Evolutionary conservation across 2,113 vertebrate species (phyloP).

Genomic region (Phaethornis superciliosus): DNA sequence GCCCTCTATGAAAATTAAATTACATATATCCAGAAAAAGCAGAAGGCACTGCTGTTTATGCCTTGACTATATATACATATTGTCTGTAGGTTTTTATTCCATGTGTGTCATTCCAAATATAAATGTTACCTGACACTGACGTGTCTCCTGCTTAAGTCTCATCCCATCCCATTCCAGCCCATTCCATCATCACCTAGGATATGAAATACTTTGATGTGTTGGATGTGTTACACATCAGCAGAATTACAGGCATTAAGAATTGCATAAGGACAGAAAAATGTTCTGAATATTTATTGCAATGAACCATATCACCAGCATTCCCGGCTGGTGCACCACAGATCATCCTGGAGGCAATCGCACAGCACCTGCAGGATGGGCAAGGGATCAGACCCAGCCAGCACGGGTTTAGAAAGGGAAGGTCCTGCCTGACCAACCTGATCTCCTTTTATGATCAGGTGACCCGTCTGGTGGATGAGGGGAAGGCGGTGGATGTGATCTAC

Average conservation of each 20-base stretch:
- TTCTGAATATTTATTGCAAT: background rate
- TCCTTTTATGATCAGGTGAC: no score
- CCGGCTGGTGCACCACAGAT: no score
- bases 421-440: no score
- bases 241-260: background rate
- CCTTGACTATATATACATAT: background rate
- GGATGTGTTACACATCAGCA: background rate
- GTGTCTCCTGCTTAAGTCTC: background rate
- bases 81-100: background rate
- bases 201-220: background rate
- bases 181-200: no score
- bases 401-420: no score
- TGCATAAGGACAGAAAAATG: background rate
- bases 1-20: background rate
- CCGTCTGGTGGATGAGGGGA: no score
- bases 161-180: background rate
- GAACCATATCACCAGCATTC: rapidly evolving
- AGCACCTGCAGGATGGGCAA: no score
- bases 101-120: background rate
- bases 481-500: no score
- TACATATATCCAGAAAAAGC: background rate
- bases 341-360: no score
- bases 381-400: no score
- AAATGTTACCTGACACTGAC: background rate
- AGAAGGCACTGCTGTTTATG: background rate